A percentile compares a stretch with the other conserved stretches of the same genome.
Evolutionary conservation across 2,113 vertebrate species (phyloP).

Genomic region (Axis porcinus): DNA sequence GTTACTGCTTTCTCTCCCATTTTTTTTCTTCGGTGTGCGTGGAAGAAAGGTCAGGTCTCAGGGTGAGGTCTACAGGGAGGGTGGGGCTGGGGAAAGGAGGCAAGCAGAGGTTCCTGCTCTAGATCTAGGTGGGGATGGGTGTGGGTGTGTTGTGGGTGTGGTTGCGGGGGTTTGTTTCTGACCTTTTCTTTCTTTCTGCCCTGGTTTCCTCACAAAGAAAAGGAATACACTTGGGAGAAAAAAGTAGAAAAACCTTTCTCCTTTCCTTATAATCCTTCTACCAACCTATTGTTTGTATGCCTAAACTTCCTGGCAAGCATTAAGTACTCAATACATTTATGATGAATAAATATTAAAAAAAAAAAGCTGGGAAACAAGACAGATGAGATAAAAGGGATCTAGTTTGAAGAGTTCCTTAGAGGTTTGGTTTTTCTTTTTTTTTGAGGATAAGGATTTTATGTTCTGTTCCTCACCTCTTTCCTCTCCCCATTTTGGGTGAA

Average conservation of each 20-base stretch:
- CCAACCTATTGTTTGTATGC: background rate
- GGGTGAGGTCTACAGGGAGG: background rate
- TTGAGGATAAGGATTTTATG: background rate
- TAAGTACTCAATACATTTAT: slow-evolving; percentile 20
- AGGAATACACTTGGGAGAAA: background rate
- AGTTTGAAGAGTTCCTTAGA: background rate
- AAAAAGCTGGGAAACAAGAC: background rate
- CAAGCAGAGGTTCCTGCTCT: background rate
- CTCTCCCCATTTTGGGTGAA: background rate
- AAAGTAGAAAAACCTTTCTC: background rate
- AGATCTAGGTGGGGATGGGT: background rate
- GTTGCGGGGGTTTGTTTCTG: background rate
- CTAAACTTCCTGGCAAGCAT: background rate
- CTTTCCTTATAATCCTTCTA: background rate
- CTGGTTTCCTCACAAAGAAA: background rate
- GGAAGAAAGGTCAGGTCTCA: background rate
- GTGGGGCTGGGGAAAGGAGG: background rate
- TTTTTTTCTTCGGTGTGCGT: background rate
- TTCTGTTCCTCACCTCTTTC: background rate
- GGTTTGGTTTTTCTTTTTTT: background rate
- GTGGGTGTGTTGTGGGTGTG: no score
- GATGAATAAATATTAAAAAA: background rate
- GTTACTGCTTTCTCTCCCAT: background rate
- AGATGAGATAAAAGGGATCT: background rate
- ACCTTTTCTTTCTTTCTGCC: background rate